Evolutionary conservation across 2,113 vertebrate species (phyloP), one percentile per base, ranked within the genome.

Genomic region (Scolopax mira): DNA sequence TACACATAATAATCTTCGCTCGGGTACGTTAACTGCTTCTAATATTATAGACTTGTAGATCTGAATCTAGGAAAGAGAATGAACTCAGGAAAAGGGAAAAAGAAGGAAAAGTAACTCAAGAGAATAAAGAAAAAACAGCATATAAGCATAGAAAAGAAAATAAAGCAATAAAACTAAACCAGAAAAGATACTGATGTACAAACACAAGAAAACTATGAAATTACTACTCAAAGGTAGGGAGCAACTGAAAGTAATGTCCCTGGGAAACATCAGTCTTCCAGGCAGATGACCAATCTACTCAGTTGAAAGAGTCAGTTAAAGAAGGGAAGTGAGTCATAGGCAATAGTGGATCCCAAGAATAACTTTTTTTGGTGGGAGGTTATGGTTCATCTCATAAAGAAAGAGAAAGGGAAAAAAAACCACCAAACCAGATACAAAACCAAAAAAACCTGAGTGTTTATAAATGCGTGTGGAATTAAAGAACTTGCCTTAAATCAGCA

Each of bases 211-310:
- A 79, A 25, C 6, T 18, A n/a, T 58, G 18, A 89, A 80, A 54
- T 84, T 77, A 11, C 14, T 61, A 10, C 31, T 60, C 37, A 70
- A 49, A 78, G 8, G 31, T 0, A 49, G 9, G 11, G 6, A 79
- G 2, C 3, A 54, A 58, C 6, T 64, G 31, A 21, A 52, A 30
- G 9, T 22, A 52, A 39, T 0, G 0, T 61, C 27, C 12, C 23
- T 85, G 42, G 13, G 13, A 88, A 65, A 9, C 27, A 35, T 23
- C 39, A 41, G 23, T 48, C 24, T 61, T 78, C 30, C 41, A 28
- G n/a, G 19, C 31, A 60, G 28, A 10, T 54, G 4, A n/a, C 21
- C 30, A 31, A 48, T 27, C 6, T 33, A 6, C 31, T 42, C 24
- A 16, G 21, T 54, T 44, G 73, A 64, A 52, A 37, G 39, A 60